phyloP scores from a whole-genome alignment of 2,113 vertebrate genomes.

The Meles meles region DNA sequence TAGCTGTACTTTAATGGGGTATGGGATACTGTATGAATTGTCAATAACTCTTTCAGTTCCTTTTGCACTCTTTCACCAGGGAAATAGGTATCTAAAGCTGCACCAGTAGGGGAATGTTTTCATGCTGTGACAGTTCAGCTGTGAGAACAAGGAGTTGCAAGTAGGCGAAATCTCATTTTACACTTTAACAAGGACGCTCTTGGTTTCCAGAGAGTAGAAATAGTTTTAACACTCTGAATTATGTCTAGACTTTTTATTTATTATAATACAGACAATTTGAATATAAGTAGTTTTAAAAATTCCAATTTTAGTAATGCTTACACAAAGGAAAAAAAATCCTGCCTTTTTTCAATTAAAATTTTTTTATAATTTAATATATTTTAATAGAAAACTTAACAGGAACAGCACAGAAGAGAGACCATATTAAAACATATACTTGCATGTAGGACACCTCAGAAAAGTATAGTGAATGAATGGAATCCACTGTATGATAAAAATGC shows the following conservation, averaged over 20 bases:
- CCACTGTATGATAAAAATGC: constrained; percentile 85
- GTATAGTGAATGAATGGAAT: neutral
- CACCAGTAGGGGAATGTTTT: constrained; percentile 72
- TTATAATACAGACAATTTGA: constrained; percentile 57
- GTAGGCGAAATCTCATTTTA: constrained; percentile 75
- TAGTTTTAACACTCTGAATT: constrained; percentile 68
- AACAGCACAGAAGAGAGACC: constrained; percentile 91
- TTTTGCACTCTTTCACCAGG: constrained; percentile 72
- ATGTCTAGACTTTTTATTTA: constrained; percentile 64
- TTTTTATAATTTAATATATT: constrained; percentile 86
- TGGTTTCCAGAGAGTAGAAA: constrained; percentile 71
- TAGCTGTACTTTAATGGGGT: constrained; percentile 69
- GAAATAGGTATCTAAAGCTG: constrained; percentile 73
- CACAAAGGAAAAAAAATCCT: neutral
- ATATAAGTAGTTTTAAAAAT: constrained; percentile 37
- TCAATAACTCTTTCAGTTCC: constrained; percentile 56
- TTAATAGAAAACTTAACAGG: constrained; percentile 93
- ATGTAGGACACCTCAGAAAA: constrained; percentile 86
- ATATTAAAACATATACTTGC: constrained; percentile 89
- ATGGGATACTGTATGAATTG: constrained; percentile 79
- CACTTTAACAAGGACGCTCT: constrained; percentile 69
- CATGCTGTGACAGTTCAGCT: constrained; percentile 78
- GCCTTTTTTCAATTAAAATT: neutral
- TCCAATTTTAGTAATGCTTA: constrained; percentile 35
- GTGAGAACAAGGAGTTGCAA: constrained; percentile 73